phyloP scores from a whole-genome alignment of 2,888 invertebrate genomes.

The Dendrolimus pini region DNA sequence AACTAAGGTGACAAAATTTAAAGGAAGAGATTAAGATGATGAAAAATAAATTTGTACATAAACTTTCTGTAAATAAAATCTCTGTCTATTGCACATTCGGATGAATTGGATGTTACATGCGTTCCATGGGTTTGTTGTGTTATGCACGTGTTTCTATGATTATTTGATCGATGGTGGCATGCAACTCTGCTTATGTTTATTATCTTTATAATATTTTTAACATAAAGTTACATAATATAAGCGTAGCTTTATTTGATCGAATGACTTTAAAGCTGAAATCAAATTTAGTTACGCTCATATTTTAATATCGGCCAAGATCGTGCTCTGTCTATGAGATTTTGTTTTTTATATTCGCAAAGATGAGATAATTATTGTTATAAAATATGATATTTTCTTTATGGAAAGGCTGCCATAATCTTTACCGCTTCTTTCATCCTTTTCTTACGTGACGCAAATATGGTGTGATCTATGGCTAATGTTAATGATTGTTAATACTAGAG shows the following conservation, averaged over 20 bases:
- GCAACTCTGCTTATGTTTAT: slow-evolving; percentile 12
- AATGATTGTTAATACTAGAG: slow-evolving; percentile 10
- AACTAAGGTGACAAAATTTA: slow-evolving; percentile 83
- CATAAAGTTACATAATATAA: background rate
- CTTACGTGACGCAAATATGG: too few species aligned
- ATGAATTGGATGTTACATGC: slow-evolving; percentile 16
- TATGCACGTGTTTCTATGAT: slow-evolving; percentile 16
- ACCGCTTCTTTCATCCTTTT: too few species aligned
- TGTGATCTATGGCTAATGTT: slow-evolving; percentile 16
- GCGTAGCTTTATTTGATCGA: background rate
- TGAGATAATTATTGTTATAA: background rate
- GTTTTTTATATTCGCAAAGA: background rate
- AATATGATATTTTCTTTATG: slow-evolving; percentile 8
- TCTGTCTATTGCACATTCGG: slow-evolving; percentile 20
- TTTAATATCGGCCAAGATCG: background rate
- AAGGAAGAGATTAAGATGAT: slow-evolving; percentile 16
- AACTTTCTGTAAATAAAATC: slow-evolving; percentile 34
- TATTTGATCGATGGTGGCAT: slow-evolving; percentile 12
- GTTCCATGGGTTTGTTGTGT: slow-evolving; percentile 28
- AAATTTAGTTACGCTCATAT: background rate
- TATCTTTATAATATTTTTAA: slow-evolving; percentile 2
- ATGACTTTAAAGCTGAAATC: background rate
- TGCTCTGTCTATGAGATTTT: background rate
- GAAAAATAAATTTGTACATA: slow-evolving; percentile 21
- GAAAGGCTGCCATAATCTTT: slow-evolving; percentile 14